Conservation (phyloP, 2,888 invertebrate genomes). For the Nomada lathburiana region DNA sequence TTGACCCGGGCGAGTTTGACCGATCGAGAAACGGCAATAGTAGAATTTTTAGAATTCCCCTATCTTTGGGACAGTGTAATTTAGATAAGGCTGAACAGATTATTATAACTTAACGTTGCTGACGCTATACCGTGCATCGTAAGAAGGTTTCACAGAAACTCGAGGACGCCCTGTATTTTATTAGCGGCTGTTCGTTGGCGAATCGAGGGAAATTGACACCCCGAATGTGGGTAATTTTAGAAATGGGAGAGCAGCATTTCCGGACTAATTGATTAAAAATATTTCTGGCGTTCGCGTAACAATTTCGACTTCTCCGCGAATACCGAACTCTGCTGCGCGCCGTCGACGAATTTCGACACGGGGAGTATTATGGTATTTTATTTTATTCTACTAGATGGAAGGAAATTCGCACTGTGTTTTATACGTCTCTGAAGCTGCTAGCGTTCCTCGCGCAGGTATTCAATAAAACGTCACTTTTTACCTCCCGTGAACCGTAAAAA, state of each 20-base stretch:
- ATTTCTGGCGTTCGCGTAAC: too few species aligned
- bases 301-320: too few species aligned
- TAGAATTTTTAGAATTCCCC: not conserved
- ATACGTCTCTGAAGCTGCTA: not conserved
- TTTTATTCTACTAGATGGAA: not conserved
- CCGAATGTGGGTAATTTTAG: too few species aligned
- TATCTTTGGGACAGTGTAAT: too few species aligned
- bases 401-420: not conserved
- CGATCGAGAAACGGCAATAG: not conserved
- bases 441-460: not conserved
- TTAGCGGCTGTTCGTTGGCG: not conserved
- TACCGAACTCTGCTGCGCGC: too few species aligned
- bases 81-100: too few species aligned
- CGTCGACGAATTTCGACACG: too few species aligned
- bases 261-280: not conserved
- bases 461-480: slow-evolving; percentile 13
- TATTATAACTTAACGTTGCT: too few species aligned
- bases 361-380: not conserved
- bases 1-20: not conserved
- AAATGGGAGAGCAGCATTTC: too few species aligned
- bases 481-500: not conserved
- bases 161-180: too few species aligned
- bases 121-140: too few species aligned
- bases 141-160: too few species aligned
- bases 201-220: not conserved